Conservation (phyloP, 1,140 invertebrate species). For the Anastatus disparis region DNA sequence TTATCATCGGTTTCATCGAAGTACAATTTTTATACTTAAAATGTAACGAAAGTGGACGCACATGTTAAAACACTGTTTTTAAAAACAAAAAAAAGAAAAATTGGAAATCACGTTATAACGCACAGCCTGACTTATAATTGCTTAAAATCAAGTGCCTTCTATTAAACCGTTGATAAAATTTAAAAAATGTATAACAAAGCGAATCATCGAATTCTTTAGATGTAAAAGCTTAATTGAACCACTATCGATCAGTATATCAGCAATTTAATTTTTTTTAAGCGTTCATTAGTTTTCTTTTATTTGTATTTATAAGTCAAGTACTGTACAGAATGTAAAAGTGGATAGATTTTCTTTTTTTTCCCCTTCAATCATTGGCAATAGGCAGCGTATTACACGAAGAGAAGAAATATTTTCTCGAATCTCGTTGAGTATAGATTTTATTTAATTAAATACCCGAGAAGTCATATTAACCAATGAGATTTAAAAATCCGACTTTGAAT, state of each 20-base stretch:
- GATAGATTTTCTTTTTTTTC: not conserved
- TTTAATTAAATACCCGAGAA: too few relatives aligned
- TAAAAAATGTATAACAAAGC: too few relatives aligned
- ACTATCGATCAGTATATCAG: too few relatives aligned
- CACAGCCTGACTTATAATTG: conserved; percentile 8
- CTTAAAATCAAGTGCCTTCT: conserved; percentile 18
- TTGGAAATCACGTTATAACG: too few relatives aligned
- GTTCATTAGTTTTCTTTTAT: conserved; percentile 5
- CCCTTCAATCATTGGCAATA: too few relatives aligned
- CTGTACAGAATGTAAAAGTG: conserved; percentile 25
- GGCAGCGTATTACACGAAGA: conserved; percentile 16
- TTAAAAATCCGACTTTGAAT: too few relatives aligned
- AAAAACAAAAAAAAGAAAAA: not conserved
- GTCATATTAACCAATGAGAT: too few relatives aligned
- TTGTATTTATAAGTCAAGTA: conserved; percentile 21
- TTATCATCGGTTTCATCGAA: not conserved
- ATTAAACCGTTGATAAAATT: not conserved
- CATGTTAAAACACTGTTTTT: too few relatives aligned
- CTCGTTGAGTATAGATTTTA: too few relatives aligned
- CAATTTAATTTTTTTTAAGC: conserved; percentile 17
- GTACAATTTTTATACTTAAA: conserved; percentile 44
- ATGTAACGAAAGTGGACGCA: not conserved
- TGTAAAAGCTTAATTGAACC: too few relatives aligned
- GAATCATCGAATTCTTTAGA: too few relatives aligned
- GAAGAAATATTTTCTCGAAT: conserved; percentile 1